These are phyloP conservation scores for Oreotragus oreotragus DNA, from an alignment of 2,113 vertebrate genomes.

Conservation along the genomic window DNA sequence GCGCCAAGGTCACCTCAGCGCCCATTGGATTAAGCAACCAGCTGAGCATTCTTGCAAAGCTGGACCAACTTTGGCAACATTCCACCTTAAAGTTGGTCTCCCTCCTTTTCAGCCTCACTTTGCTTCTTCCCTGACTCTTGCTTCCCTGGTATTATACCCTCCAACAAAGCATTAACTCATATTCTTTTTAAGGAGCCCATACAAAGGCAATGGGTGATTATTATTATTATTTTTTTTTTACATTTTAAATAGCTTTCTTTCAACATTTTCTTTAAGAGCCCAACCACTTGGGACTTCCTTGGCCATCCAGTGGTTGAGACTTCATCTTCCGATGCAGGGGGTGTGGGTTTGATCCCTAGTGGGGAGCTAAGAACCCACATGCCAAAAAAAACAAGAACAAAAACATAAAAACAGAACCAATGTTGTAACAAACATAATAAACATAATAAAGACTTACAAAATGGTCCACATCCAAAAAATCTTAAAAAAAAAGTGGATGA, in stretches of 20 bases:
- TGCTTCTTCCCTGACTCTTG: not conserved
- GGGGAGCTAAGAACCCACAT: not conserved
- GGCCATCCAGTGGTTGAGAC: not conserved
- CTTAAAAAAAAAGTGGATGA: not conserved
- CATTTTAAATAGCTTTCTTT: not conserved
- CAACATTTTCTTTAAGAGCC: not conserved
- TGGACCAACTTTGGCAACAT: rapidly evolving
- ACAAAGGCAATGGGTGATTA: not conserved
- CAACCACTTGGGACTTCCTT: not conserved
- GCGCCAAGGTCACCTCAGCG: no score
- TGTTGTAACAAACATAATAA: not conserved
- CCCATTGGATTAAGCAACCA: not conserved
- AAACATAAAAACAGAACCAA: not conserved
- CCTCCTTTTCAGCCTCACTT: not conserved
- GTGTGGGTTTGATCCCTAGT: not conserved
- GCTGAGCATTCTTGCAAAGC: not conserved
- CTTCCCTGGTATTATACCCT: not conserved
- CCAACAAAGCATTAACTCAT: not conserved
- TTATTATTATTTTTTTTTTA: no score
- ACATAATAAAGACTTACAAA: not conserved
- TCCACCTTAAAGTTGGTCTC: not conserved
- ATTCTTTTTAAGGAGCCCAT: not conserved
- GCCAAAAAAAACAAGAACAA: not conserved
- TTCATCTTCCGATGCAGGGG: not conserved
- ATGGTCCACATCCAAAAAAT: not conserved